These are phyloP conservation scores for Tinamus major DNA, from an alignment of 2,797 vertebrate species.

Conservation along the genomic window DNA sequence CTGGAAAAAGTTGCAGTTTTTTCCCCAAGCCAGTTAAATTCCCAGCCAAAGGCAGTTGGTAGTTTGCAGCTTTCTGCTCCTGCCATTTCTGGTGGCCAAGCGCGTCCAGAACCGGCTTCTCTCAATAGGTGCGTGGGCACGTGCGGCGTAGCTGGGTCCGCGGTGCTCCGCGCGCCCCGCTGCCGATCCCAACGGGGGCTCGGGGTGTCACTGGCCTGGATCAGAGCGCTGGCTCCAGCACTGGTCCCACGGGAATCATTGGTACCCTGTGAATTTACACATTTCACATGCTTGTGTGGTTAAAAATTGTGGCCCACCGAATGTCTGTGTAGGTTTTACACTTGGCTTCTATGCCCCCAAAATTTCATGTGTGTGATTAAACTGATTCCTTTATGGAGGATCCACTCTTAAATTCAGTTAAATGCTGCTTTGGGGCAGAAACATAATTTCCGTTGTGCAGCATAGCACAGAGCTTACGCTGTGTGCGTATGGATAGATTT, in stretches of 20 bases:
- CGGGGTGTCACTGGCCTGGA: rapidly evolving
- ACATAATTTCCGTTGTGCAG: not conserved
- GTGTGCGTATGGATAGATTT: not conserved
- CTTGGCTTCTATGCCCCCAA: not conserved
- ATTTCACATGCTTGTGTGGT: not conserved
- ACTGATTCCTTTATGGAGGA: not conserved
- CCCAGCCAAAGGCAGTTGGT: not conserved
- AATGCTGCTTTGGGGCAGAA: not conserved
- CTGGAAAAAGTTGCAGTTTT: slow-evolving; percentile 42
- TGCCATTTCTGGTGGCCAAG: not conserved
- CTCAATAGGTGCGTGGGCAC: rapidly evolving
- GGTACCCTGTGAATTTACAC: not conserved
- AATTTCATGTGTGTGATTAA: not conserved
- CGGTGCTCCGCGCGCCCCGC: not conserved
- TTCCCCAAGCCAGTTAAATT: slow-evolving; percentile 10
- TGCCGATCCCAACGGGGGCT: not conserved
- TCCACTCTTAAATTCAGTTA: not conserved
- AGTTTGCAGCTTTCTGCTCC: not conserved
- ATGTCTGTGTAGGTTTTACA: not conserved
- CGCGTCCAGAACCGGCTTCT: not conserved
- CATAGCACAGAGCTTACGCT: not conserved
- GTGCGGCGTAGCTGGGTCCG: not conserved
- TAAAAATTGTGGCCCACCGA: not conserved
- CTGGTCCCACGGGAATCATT: rapidly evolving
- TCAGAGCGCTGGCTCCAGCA: not conserved